Evolutionary conservation across 2,113 vertebrate species (phyloP), one percentile per base, ranked within the genome.

Genomic region (Macquaria australasica): DNA sequence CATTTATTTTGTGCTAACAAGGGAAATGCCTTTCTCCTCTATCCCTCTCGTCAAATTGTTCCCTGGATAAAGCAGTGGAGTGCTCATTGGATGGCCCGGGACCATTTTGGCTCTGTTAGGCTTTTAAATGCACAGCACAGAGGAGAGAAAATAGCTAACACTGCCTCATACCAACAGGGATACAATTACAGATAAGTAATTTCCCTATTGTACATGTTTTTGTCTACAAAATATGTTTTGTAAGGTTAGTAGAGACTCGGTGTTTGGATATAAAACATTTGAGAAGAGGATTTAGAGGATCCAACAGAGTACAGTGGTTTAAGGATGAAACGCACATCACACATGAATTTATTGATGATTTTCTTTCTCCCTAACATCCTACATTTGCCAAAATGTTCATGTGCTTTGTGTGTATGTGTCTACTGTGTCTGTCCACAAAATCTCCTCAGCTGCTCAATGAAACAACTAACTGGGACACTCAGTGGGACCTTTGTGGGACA

Each of bases 401-500:
- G 37, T 48, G 62, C 20, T 72, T n/a, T 86, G 59, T 58, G 59
- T 56, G 31, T 45, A n/a, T 43, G 14, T 72, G 67, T 69, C 55
- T 69, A 37, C 56, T 43, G 14, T 72, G 67, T 69, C 55, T 69
- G 45, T 63, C 45, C 70, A 79, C 53, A 74, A 69, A 63, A 75
- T 51, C n/a, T 79, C 45, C 63, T 68, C 37, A 51, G 45, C 20
- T 62, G 21, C 53, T 77, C 53, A 45, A 45, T 15, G 50, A n/a
- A 51, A 56, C 16, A 76, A 25, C 16, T 48, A 87, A 81, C 56
- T 84, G 39, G 78, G 68, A 73, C 82, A 51, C 67, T 31, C 73
- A 53, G 86, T 53, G 41, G 81, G 51, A 79, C 39, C 71, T 71
- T 81, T 59, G 67, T 76, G 77, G 72, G 67, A 68, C 71, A 67